Evolutionary conservation across 2,113 vertebrate species (phyloP).

Genomic region (Emydocephalus ijimae): DNA sequence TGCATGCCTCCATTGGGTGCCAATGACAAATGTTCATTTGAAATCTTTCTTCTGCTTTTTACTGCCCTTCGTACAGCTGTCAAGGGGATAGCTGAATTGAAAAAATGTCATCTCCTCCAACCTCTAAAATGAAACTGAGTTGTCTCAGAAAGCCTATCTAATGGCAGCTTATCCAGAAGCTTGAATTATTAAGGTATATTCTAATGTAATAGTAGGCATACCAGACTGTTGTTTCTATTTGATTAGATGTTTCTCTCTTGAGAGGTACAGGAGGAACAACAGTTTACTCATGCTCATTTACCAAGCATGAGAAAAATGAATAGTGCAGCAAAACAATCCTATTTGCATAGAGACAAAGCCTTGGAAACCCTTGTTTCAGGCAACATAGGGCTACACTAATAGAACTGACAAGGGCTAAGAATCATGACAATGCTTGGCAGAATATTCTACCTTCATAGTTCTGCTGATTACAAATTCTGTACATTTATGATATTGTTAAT

Average conservation of each 20-base stretch:
- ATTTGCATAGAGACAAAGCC: background rate
- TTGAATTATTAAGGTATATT: constrained; percentile 76
- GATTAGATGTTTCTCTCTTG: constrained; percentile 71
- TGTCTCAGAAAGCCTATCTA: constrained; percentile 47
- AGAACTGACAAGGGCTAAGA: background rate
- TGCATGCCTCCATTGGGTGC: constrained; percentile 19
- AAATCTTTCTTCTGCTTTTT: constrained; percentile 13
- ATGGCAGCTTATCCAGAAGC: constrained; percentile 50
- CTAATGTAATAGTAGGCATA: constrained; percentile 68
- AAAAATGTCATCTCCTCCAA: constrained; percentile 41
- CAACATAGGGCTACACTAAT: background rate
- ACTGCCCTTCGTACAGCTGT: constrained; percentile 27
- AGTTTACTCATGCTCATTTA: constrained; percentile 16
- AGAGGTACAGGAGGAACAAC: constrained; percentile 39
- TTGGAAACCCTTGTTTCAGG: background rate
- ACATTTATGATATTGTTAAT: background rate
- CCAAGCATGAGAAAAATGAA: constrained; percentile 46
- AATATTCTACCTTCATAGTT: background rate
- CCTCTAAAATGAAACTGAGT: background rate
- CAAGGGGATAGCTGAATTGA: constrained; percentile 21
- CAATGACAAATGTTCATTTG: constrained; percentile 40
- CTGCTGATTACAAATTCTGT: background rate
- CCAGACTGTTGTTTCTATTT: constrained; percentile 63
- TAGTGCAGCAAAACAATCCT: constrained; percentile 9
- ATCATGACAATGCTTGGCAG: background rate